phyloP scores from a whole-genome alignment of 2,888 invertebrate species.

The Zaprionus lineosus region DNA sequence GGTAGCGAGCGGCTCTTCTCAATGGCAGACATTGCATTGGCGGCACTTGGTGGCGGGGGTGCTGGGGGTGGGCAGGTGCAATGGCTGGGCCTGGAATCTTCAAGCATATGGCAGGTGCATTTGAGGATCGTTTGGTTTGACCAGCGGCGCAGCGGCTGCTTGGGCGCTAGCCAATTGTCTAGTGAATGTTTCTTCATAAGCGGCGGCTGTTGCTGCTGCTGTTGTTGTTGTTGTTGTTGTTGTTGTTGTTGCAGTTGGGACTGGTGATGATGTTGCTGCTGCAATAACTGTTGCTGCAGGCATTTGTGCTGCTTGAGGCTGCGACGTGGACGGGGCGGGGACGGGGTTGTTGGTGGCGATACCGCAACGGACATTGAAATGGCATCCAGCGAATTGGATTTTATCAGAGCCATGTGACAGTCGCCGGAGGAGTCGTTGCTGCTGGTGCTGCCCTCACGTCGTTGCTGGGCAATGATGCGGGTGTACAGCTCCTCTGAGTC shows the following conservation, averaged over 20 bases:
- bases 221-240: conserved; percentile 7
- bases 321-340: conserved; percentile 72
- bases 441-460: conserved; percentile 30
- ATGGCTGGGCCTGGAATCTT: conserved; percentile 36
- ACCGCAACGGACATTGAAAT: conserved; percentile 78
- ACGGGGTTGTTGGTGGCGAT: conserved; percentile 80
- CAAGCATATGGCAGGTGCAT: conserved; percentile 61
- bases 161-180: conserved; percentile 57
- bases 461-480: conserved; percentile 78
- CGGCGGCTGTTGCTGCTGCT: conserved; percentile 35
- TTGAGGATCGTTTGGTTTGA: conserved; percentile 75
- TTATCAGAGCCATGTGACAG: conserved; percentile 65
- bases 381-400: conserved; percentile 82
- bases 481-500: conserved; percentile 82
- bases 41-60: neutral
- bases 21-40: conserved; percentile 45
- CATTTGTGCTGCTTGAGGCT: conserved; percentile 77
- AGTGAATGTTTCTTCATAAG: conserved; percentile 78
- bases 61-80: conserved; percentile 37
- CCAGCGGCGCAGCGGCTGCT: conserved; percentile 70
- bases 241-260: conserved; percentile 43
- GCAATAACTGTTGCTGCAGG: conserved; percentile 51
- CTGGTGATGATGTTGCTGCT: conserved; percentile 23
- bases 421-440: conserved; percentile 27
- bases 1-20: conserved; percentile 68